These are phyloP conservation scores for Noturus placidus DNA, from an alignment of 2,113 vertebrate species.

Conservation along the genomic window DNA sequence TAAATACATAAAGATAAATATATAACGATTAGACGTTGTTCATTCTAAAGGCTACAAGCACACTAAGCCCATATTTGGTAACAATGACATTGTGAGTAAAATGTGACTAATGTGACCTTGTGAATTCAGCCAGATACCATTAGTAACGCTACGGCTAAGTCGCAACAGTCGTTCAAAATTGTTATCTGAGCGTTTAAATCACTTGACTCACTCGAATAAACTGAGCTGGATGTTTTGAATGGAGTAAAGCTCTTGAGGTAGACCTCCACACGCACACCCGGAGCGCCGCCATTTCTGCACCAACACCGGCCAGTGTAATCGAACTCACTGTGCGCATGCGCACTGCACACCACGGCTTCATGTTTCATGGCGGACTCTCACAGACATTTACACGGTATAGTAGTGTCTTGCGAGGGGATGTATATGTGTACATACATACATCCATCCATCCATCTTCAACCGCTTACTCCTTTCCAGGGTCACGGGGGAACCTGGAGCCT, in stretches of 20 bases:
- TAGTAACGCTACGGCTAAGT: background rate
- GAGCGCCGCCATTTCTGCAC: conserved; percentile 41
- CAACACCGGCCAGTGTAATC: background rate
- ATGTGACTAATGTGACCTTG: conserved; percentile 11
- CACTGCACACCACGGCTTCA: background rate
- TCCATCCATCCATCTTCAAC: too few species aligned
- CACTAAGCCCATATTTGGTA: background rate
- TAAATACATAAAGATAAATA: background rate
- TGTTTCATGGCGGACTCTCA: background rate
- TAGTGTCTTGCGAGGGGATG: background rate
- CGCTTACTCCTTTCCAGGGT: too few species aligned
- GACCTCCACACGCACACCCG: conserved; percentile 1
- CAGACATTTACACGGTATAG: background rate
- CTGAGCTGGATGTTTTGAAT: conserved; percentile 7
- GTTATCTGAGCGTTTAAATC: background rate
- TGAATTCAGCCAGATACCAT: background rate
- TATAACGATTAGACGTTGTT: background rate
- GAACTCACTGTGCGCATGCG: conserved; percentile 11
- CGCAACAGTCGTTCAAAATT: background rate
- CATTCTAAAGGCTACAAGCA: background rate
- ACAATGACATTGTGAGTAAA: background rate
- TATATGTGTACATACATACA: too few species aligned
- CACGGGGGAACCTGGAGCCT: too few species aligned
- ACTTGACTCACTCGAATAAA: conserved; percentile 26
- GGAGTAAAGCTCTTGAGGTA: conserved; percentile 34